Evolutionary conservation across 2,797 vertebrate species (phyloP).

Genomic region (Brotula barbata): DNA sequence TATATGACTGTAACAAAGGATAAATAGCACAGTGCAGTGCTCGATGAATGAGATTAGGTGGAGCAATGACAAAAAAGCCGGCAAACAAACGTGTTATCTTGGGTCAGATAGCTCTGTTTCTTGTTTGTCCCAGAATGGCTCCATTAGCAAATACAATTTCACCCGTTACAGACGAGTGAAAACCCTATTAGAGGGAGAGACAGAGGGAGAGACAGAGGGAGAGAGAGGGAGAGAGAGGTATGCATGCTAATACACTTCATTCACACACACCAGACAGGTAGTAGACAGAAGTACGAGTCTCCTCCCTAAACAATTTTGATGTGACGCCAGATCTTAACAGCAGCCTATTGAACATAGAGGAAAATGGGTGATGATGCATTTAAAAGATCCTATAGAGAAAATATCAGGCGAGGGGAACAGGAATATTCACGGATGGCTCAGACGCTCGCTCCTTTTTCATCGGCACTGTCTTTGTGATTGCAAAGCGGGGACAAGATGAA

Average conservation of each 20-base stretch:
- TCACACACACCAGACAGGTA: conserved; percentile 4
- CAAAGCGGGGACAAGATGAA: conserved; percentile 23
- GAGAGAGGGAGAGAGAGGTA: background rate
- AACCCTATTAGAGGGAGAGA: conserved; percentile 51
- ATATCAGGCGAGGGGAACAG: conserved; percentile 30
- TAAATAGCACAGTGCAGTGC: conserved; percentile 29
- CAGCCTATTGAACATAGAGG: conserved; percentile 43
- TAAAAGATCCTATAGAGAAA: conserved; percentile 25
- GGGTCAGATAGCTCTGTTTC: conserved; percentile 63
- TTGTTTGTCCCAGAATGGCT: conserved; percentile 64
- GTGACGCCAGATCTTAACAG: conserved; percentile 50
- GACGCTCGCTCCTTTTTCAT: conserved; percentile 24
- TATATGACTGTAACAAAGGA: conserved; percentile 33
- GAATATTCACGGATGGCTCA: conserved; percentile 28
- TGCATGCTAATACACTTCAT: conserved; percentile 23
- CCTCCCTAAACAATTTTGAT: conserved; percentile 55
- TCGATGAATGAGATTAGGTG: conserved; percentile 47
- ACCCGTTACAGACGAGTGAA: conserved; percentile 70
- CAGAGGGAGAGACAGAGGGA: no score
- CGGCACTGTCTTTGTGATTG: conserved; percentile 27
- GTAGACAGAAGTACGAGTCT: conserved; percentile 43
- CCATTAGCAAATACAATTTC: conserved; percentile 75
- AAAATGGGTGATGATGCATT: conserved; percentile 36
- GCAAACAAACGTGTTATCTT: conserved; percentile 61
- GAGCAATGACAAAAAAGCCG: conserved; percentile 45